phyloP scores from a whole-genome alignment of 2,113 vertebrate genomes.

The Pavo muticus region DNA sequence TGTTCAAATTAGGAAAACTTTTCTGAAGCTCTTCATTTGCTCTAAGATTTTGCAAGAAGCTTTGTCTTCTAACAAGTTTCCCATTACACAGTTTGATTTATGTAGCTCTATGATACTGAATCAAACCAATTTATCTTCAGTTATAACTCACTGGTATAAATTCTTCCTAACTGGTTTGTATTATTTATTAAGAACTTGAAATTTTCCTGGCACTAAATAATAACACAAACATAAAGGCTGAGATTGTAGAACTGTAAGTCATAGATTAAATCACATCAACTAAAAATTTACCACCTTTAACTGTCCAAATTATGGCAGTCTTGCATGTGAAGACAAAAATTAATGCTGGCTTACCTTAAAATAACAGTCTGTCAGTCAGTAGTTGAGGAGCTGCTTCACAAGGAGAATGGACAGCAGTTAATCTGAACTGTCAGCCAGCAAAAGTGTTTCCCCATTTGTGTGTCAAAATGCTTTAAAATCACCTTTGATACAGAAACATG shows the following conservation, averaged over 20 bases:
- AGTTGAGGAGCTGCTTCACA: background rate
- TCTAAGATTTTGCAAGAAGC: background rate
- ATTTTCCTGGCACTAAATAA: background rate
- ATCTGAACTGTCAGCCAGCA: background rate
- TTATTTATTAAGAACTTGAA: background rate
- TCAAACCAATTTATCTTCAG: background rate
- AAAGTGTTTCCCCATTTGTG: background rate
- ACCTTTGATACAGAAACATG: background rate
- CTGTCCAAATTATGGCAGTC: background rate
- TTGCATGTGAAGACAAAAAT: background rate
- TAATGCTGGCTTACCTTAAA: background rate
- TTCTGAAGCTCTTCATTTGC: background rate
- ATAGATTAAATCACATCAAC: background rate
- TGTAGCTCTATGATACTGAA: background rate
- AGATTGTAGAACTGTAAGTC: background rate
- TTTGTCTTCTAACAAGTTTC: background rate
- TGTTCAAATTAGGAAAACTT: background rate
- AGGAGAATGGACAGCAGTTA: background rate
- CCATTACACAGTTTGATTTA: background rate
- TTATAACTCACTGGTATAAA: background rate
- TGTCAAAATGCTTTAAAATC: background rate
- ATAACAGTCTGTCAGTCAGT: background rate
- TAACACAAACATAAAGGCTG: background rate
- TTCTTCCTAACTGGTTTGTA: background rate
- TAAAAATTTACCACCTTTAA: background rate